phyloP scores from a whole-genome alignment of 1,140 invertebrate genomes.

The Acromyrmex heyeri region DNA sequence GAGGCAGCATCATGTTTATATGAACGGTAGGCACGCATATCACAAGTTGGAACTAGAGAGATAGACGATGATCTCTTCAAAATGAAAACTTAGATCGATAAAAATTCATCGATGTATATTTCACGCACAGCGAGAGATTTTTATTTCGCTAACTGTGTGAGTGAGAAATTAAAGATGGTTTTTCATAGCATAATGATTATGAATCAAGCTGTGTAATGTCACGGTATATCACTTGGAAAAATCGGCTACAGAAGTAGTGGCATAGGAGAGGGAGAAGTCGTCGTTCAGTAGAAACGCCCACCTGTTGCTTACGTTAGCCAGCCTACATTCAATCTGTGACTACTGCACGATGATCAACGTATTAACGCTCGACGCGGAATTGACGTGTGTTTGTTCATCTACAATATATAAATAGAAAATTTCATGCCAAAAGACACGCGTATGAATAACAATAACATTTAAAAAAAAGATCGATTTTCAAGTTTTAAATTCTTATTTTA shows the following conservation, averaged over 20 bases:
- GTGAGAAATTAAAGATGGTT: not conserved
- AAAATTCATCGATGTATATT: not conserved
- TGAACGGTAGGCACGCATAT: slow-evolving; percentile 84
- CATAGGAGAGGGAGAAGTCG: slow-evolving; percentile 22
- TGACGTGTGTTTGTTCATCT: slow-evolving; percentile 47
- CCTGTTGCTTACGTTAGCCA: slow-evolving; percentile 75
- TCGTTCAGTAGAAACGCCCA: slow-evolving; percentile 73
- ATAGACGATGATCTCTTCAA: not conserved
- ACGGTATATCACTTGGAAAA: slow-evolving; percentile 19
- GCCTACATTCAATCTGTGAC: slow-evolving; percentile 68
- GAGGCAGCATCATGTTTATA: slow-evolving; percentile 87
- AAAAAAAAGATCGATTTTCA: not conserved
- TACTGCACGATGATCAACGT: slow-evolving; percentile 59
- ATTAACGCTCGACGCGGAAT: slow-evolving; percentile 25
- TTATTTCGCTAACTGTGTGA: not conserved
- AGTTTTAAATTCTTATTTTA: not conserved
- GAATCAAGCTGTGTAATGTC: not conserved
- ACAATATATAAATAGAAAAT: not conserved
- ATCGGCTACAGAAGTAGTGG: slow-evolving; percentile 23
- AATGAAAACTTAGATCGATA: not conserved
- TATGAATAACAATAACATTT: not conserved
- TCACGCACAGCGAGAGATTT: not conserved
- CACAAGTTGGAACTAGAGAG: not conserved
- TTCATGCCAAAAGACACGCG: not conserved
- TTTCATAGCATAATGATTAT: not conserved